Conservation (phyloP, 2,797 vertebrate species). For the Tamandua tetradactyla region DNA sequence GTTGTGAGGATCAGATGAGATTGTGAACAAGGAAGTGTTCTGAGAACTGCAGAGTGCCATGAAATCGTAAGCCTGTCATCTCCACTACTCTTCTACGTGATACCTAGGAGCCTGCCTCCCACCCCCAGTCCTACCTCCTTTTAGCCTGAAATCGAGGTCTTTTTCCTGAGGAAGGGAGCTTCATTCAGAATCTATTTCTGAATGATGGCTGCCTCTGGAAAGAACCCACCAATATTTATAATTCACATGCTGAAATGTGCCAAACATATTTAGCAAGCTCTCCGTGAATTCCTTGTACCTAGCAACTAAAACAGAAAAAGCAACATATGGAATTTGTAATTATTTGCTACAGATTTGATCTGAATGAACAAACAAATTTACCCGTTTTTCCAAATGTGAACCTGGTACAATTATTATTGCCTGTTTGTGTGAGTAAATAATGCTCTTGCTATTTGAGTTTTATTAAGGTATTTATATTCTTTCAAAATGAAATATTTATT, state of each 20-base stretch:
- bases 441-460: slow-evolving; percentile 2
- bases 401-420: slow-evolving; percentile 19
- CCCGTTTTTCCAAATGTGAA: slow-evolving; percentile 53
- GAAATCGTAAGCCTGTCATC: neutral
- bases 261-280: slow-evolving; percentile 81
- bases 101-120: neutral
- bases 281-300: slow-evolving; percentile 74
- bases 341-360: slow-evolving; percentile 77
- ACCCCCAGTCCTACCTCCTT: neutral
- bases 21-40: neutral
- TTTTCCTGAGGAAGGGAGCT: neutral
- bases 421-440: neutral
- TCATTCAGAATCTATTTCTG: slow-evolving; percentile 69
- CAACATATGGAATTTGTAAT: slow-evolving; percentile 81
- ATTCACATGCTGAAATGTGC: slow-evolving; percentile 83
- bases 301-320: slow-evolving; percentile 81
- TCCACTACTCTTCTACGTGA: neutral
- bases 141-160: neutral
- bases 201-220: slow-evolving; percentile 80
- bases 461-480: neutral
- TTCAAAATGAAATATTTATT: slow-evolving; percentile 39
- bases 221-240: slow-evolving; percentile 82
- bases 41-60: neutral
- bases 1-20: neutral
- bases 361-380: slow-evolving; percentile 71